A percentile compares a stretch with the other conserved stretches of the same genome.
Conservation (phyloP, 2,888 invertebrate genomes). For the Labia minor region DNA sequence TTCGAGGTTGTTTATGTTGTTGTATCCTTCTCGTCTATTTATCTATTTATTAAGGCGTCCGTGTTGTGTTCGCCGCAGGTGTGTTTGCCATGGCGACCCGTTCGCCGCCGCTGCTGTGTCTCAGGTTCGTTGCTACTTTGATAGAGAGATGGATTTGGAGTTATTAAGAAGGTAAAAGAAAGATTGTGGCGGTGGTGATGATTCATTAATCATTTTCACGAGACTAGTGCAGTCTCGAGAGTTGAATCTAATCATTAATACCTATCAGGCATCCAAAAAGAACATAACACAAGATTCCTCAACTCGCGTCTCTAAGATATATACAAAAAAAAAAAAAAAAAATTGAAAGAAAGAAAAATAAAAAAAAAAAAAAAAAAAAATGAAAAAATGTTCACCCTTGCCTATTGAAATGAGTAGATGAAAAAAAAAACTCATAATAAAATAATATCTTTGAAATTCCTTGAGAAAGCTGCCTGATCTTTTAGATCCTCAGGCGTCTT, state of each 20-base stretch:
- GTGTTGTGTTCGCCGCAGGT: neutral
- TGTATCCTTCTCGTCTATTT: neutral
- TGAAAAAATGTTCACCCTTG: conserved; percentile 4
- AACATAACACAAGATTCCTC: conserved; percentile 13
- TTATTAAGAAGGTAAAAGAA: conserved; percentile 13
- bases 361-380: neutral
- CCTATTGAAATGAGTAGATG: conserved; percentile 13
- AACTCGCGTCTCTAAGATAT: neutral
- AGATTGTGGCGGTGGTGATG: conserved; percentile 5
- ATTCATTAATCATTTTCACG: conserved; percentile 8
- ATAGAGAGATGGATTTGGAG: conserved; percentile 13
- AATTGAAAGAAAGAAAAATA: too few relatives aligned
- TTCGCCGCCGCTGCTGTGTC: neutral
- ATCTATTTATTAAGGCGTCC: conserved; percentile 1
- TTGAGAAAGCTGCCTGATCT: neutral
- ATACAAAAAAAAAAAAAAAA: neutral
- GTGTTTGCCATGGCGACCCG: neutral
- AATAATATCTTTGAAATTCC: conserved; percentile 5
- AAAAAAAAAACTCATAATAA: conserved; percentile 3
- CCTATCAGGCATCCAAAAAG: neutral
- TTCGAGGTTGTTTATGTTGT: too few relatives aligned
- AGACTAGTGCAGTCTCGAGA: conserved; percentile 8
- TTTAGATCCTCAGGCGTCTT: neutral
- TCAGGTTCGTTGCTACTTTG: conserved; percentile 2
- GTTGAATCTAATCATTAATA: conserved; percentile 13